These are phyloP conservation scores for Phenganax stokvisi DNA, from an alignment of 92 coral and sea anemone species.

Conservation along the genomic window DNA sequence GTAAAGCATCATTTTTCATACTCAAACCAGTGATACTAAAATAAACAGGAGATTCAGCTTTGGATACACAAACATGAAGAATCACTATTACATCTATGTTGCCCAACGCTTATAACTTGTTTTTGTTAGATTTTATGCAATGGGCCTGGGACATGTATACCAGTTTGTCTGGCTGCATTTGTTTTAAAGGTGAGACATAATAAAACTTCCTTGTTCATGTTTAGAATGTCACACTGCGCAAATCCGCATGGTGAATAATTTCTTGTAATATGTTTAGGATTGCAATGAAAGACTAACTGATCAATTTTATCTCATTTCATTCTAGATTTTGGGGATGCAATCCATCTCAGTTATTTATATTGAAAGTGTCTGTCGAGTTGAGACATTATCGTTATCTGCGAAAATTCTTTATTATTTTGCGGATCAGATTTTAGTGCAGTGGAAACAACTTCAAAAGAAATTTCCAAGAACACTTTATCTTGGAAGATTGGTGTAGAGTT, in stretches of 20 bases:
- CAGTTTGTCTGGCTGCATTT: constrained; percentile 78
- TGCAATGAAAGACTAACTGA: neutral
- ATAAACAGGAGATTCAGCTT: no score
- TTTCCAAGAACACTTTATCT: constrained; percentile 83
- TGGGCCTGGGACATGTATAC: constrained; percentile 98
- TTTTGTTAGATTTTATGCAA: constrained; percentile 66
- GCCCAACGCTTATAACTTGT: neutral
- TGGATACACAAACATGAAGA: no score
- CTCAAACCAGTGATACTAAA: no score
- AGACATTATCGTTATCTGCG: constrained; percentile 82
- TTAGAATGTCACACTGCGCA: neutral
- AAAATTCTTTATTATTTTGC: constrained; percentile 78
- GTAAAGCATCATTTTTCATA: constrained; percentile 40
- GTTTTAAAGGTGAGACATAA: constrained; percentile 58
- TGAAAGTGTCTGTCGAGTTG: constrained; percentile 93
- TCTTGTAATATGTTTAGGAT: no score
- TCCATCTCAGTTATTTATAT: constrained; percentile 67
- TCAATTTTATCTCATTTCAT: neutral
- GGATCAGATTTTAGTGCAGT: constrained; percentile 84
- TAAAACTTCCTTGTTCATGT: neutral
- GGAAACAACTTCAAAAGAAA: constrained; percentile 69
- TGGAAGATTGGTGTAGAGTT: constrained; percentile 68
- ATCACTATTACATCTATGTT: neutral
- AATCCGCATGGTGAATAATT: neutral
- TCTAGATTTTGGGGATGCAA: constrained; percentile 60